Percentiles rank a stretch among this genome's conserved stretches.
Conservation (phyloP, 2,113 vertebrate species). For the Nothoprocta pentlandii region DNA sequence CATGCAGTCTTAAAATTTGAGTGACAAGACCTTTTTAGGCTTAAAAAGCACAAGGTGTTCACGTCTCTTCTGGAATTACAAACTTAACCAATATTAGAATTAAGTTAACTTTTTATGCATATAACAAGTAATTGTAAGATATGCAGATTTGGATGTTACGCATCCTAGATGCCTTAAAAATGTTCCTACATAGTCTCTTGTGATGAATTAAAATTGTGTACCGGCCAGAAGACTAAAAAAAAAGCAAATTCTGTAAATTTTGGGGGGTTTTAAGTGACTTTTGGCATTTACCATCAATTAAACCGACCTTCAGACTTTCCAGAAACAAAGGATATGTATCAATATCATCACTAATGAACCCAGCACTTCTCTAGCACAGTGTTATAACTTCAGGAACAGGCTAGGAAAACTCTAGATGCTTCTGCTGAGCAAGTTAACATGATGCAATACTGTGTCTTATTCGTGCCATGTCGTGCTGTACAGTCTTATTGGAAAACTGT, state of each 20-base stretch:
- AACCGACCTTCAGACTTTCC: background rate
- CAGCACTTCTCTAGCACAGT: background rate
- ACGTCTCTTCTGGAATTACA: background rate
- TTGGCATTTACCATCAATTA: background rate
- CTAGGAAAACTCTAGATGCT: background rate
- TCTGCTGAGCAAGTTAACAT: slow-evolving; percentile 36
- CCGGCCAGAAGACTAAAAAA: background rate
- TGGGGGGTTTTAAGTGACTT: background rate
- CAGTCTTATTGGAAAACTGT: slow-evolving; percentile 65
- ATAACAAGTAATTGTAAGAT: background rate
- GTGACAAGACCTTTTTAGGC: background rate
- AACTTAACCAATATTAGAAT: background rate
- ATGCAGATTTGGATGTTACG: background rate
- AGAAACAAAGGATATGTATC: background rate
- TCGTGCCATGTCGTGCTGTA: slow-evolving; percentile 40
- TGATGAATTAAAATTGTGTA: background rate
- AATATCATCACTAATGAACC: background rate
- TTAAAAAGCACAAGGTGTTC: background rate
- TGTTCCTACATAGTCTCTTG: background rate
- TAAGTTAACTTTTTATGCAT: background rate
- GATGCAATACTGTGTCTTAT: slow-evolving; percentile 55
- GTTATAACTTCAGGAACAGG: background rate
- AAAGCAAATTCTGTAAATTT: background rate
- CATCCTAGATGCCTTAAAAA: background rate
- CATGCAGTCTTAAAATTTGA: background rate